Conservation (phyloP, 2,888 invertebrate genomes). For the Campoplex nolae region DNA sequence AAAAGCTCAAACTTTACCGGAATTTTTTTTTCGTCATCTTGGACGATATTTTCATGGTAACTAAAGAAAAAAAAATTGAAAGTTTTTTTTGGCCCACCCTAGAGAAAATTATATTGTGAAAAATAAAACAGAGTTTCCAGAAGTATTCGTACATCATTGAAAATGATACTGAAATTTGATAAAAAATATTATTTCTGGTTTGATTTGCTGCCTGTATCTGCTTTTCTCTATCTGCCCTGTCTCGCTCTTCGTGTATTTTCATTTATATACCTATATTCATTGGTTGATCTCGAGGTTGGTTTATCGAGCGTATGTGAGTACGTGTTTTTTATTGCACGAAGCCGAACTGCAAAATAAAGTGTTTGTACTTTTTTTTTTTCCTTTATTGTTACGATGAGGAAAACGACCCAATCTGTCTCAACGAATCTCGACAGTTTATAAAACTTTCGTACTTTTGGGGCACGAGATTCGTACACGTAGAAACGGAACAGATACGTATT, state of each 20-base stretch:
- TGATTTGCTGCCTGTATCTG: not conserved
- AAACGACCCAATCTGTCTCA: conserved; percentile 23
- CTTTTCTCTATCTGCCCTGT: not conserved
- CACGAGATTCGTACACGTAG: conserved; percentile 1
- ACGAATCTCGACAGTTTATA: conserved; percentile 21
- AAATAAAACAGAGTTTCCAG: not conserved
- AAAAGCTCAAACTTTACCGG: too few relatives aligned
- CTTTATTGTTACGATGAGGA: conserved; percentile 6
- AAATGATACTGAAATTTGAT: not conserved
- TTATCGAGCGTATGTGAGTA: conserved; percentile 19
- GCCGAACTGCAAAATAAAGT: conserved; percentile 5
- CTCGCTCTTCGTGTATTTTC: not conserved
- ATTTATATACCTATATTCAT: not conserved
- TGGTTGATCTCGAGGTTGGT: not conserved
- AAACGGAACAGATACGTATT: not conserved
- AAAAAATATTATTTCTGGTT: not conserved
- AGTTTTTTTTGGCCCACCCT: too few relatives aligned
- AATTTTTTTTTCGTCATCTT: too few relatives aligned
- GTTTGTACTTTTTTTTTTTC: conserved; percentile 2
- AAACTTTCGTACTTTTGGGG: conserved; percentile 18
- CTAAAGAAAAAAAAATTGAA: too few relatives aligned
- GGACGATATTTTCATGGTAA: too few relatives aligned
- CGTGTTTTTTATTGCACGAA: not conserved
- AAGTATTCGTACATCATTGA: not conserved
- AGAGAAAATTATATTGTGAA: not conserved